phyloP scores from a whole-genome alignment of 1,140 invertebrate species.

The Psix sp. region DNA sequence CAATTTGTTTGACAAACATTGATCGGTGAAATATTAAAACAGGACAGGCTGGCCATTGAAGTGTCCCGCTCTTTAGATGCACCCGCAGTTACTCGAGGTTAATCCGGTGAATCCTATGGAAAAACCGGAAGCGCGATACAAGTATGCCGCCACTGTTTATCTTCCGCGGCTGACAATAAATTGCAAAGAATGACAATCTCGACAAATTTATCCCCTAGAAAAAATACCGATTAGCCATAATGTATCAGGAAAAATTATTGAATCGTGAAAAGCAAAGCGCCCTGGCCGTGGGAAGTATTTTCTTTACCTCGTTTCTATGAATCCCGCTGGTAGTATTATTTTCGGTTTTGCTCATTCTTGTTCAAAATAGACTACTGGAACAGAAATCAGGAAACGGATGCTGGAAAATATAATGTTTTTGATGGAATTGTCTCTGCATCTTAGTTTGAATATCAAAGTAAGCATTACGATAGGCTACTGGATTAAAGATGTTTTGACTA shows the following conservation, averaged over 20 bases:
- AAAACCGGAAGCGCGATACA: conserved; percentile 54
- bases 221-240: conserved; percentile 46
- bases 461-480: too few relatives aligned
- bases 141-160: conserved; percentile 45
- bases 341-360: too few relatives aligned
- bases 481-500: too few relatives aligned
- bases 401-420: too few relatives aligned
- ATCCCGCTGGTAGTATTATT: too few relatives aligned
- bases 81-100: conserved; percentile 40
- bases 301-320: conserved; percentile 1
- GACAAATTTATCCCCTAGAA: conserved; percentile 33
- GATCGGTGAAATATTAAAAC: conserved; percentile 38
- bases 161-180: conserved; percentile 43
- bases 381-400: too few relatives aligned
- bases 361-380: too few relatives aligned
- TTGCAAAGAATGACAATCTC: conserved; percentile 33
- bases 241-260: conserved; percentile 40
- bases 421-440: too few relatives aligned
- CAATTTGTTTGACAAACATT: conserved; percentile 21
- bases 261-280: conserved; percentile 40
- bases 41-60: conserved; percentile 32
- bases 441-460: too few relatives aligned
- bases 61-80: conserved; percentile 22
- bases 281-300: conserved; percentile 52
- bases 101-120: conserved; percentile 41